A percentile compares a stretch with the other conserved stretches of the same genome.
Evolutionary conservation across 2,888 invertebrate species (phyloP).

Genomic region (Choristoneura rosaceana): DNA sequence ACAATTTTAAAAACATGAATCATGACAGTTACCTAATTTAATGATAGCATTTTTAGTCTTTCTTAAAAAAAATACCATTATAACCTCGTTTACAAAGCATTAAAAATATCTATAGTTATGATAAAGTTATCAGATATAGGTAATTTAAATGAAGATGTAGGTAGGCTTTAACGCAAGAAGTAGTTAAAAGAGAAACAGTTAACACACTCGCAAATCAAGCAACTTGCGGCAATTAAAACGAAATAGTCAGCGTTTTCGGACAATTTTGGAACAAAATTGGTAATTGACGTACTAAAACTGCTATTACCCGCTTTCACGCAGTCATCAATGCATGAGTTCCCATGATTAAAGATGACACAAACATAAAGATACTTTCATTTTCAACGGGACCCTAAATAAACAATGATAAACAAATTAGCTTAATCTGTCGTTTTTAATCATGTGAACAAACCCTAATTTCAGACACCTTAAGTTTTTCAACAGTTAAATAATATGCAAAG

Average conservation of each 20-base stretch:
- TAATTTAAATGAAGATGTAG: neutral
- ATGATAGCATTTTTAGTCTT: no score
- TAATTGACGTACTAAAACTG: slow-evolving; percentile 29
- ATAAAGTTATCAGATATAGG: neutral
- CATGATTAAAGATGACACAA: slow-evolving; percentile 40
- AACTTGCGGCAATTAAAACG: slow-evolving; percentile 25
- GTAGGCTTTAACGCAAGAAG: neutral
- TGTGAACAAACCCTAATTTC: no score
- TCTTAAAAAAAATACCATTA: no score
- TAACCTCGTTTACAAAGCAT: neutral
- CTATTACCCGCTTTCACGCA: slow-evolving; percentile 45
- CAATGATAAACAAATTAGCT: neutral
- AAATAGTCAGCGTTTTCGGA: slow-evolving; percentile 34
- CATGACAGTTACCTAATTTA: no score
- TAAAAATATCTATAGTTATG: neutral
- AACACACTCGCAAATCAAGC: slow-evolving; percentile 7
- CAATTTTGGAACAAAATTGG: slow-evolving; percentile 30
- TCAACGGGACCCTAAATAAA: neutral
- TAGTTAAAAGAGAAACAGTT: neutral
- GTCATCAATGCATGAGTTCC: slow-evolving; percentile 42
- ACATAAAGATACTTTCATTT: slow-evolving; percentile 16
- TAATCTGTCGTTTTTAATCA: no score
- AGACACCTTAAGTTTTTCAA: no score
- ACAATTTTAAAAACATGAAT: no score
- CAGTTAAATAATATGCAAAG: no score